A percentile compares a stretch with the other conserved stretches of the same genome.
phyloP scores from a whole-genome alignment of 2,888 invertebrate genomes.

The Kryphioiulus occultus region DNA sequence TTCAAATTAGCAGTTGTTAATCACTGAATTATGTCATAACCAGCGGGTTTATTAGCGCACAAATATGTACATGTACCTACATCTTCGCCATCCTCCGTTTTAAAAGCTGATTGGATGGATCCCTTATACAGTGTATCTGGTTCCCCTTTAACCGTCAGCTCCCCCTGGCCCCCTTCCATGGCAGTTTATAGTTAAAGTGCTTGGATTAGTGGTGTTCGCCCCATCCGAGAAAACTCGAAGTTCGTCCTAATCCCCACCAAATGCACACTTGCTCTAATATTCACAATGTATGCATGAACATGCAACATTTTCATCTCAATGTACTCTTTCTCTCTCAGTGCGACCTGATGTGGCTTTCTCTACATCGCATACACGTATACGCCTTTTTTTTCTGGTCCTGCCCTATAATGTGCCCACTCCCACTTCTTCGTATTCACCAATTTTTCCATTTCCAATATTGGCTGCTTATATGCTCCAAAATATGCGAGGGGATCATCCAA shows the following conservation, averaged over 20 bases:
- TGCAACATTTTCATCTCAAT: slow-evolving; percentile 42
- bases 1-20: background rate
- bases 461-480: background rate
- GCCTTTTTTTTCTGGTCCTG: background rate
- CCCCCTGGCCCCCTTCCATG: background rate
- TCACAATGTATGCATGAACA: slow-evolving; percentile 44
- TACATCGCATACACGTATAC: background rate
- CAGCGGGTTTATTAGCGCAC: background rate
- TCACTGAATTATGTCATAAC: background rate
- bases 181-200: slow-evolving; percentile 40
- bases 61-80: background rate
- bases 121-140: background rate
- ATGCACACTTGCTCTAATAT: slow-evolving; percentile 46
- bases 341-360: slow-evolving; percentile 42
- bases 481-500: background rate
- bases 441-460: slow-evolving; percentile 25
- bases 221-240: slow-evolving; percentile 44
- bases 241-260: slow-evolving; percentile 44
- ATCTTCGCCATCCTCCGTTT: background rate
- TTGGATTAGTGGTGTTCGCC: slow-evolving; percentile 46
- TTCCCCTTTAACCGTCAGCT: background rate
- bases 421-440: background rate
- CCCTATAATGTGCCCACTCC: slow-evolving; percentile 29
- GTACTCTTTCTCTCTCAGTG: slow-evolving; percentile 24
- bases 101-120: slow-evolving; percentile 33